Evolutionary conservation across 2,113 vertebrate species (phyloP).

Genomic region (Nansenia antarctica): DNA sequence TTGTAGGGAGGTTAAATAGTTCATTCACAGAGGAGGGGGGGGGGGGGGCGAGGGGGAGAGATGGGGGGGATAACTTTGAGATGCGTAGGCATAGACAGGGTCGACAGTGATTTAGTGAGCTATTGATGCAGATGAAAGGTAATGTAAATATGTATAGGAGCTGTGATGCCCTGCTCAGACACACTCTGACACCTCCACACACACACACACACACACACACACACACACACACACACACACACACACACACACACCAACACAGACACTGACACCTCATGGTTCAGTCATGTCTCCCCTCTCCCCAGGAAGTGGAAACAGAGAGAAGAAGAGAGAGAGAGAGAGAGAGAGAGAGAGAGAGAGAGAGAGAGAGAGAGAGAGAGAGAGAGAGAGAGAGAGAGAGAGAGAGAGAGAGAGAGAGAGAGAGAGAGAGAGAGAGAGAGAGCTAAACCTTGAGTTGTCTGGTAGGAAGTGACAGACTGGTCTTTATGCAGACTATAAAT

Average conservation of each 20-base stretch:
- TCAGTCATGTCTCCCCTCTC: not conserved
- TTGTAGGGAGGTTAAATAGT: conserved; percentile 53
- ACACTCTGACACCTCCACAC: not conserved
- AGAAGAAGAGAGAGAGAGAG: not conserved
- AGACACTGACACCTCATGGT: conserved; percentile 17
- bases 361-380: not conserved
- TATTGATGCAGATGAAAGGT: conserved; percentile 22
- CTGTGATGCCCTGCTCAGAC: not conserved
- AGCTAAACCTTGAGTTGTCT: conserved; percentile 53
- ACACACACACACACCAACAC: conserved; percentile 4
- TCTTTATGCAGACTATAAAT: conserved; percentile 52
- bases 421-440: not conserved
- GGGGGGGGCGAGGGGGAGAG: conserved; percentile 7
- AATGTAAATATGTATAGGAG: conserved; percentile 38
- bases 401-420: not conserved
- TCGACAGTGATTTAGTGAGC: conserved; percentile 30
- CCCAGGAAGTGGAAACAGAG: conserved; percentile 4
- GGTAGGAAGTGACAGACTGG: conserved; percentile 25
- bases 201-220: not conserved
- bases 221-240: conserved; percentile 8
- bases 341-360: not conserved
- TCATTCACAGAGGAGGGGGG: conserved; percentile 27
- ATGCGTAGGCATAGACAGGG: conserved; percentile 20
- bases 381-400: not conserved
- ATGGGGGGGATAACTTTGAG: conserved; percentile 12